Percentiles rank a stretch among this genome's conserved stretches.
These are phyloP conservation scores for Cepaea nemoralis DNA, from an alignment of 1,140 invertebrate genomes.

Conservation along the genomic window DNA sequence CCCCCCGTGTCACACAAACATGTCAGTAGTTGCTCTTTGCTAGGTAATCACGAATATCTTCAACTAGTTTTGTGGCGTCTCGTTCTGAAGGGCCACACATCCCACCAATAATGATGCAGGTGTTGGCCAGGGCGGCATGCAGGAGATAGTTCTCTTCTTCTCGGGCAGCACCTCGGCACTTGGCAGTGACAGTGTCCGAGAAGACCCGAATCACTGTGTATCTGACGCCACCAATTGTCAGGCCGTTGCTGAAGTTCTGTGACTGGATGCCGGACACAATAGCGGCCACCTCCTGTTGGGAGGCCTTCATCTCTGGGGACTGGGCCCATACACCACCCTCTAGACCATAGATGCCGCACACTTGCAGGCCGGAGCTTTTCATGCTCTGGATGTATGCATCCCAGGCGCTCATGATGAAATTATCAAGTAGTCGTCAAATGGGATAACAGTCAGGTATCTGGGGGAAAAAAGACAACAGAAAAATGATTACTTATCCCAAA, in stretches of 20 bases:
- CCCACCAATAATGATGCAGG: slow-evolving; percentile 36
- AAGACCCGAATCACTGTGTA: slow-evolving; percentile 23
- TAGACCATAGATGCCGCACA: slow-evolving; percentile 25
- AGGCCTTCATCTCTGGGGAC: slow-evolving; percentile 5
- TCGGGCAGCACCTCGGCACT: slow-evolving; percentile 22
- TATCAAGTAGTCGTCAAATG: too few relatives aligned
- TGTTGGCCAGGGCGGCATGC: slow-evolving; percentile 29
- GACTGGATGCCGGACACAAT: slow-evolving; percentile 19
- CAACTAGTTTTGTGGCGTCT: slow-evolving; percentile 24
- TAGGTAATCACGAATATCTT: slow-evolving; percentile 34
- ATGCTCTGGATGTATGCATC: slow-evolving; percentile 24
- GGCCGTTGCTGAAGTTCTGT: slow-evolving; percentile 6
- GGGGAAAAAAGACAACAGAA: too few relatives aligned
- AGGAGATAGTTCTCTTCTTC: slow-evolving; percentile 26
- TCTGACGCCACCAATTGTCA: slow-evolving; percentile 17
- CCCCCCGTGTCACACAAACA: too few relatives aligned
- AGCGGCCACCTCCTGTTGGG: slow-evolving; percentile 29
- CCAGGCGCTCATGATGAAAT: slow-evolving; percentile 25
- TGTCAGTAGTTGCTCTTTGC: slow-evolving; percentile 15
- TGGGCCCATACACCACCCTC: slow-evolving; percentile 20
- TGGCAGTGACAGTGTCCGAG: slow-evolving; percentile 27
- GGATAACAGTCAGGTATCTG: too few relatives aligned
- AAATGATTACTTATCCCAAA: too few relatives aligned
- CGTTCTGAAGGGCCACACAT: slow-evolving; percentile 30
- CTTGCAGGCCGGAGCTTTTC: slow-evolving; percentile 10